Evolutionary conservation across 1,140 invertebrate genomes (phyloP), one percentile per base, ranked within the genome.

Genomic region (Octopus sinensis): DNA sequence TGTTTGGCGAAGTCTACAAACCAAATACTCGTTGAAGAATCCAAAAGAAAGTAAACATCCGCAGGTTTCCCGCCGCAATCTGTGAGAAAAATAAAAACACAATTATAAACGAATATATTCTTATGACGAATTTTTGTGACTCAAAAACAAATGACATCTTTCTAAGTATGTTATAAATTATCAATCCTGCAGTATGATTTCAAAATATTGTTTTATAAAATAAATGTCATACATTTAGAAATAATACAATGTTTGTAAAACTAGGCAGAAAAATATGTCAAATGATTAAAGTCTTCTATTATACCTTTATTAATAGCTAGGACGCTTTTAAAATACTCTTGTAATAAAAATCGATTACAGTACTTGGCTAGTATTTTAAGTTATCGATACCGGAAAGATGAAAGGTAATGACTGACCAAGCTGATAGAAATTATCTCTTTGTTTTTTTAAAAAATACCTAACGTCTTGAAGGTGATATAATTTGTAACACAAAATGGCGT

Each of bases 1-100:
- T 88, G 84, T 77, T 85, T 84, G 62, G 82, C 78, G 81, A 86
- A 89, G 79, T 90, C 88, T 7, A 84, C 80, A 4, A 84, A 75
- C 86, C 87, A 89, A 68, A 90, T 89, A 54, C 87, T 88, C 75
- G 84, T 88, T 4, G 89, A 90, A 4, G 87, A 84, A 81, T 90
- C 89, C 75, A 90, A 78, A 7, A 89, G 83, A 83, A 90, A 89
- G 82, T 86, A 88, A 4, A 90, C 85, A 71, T 90, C 89, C 1
- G 87, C 86, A n/a, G 86, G 84, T 79, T 89, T 89, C 4, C 84
- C 84, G 79, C 83, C 81, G 79, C 89, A 90, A 53, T 84, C 87
- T 89, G 83, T 71, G 81, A 82, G 30, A 79, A 76, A 81, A 43
- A 79, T 7, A 79, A 10, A 53, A 13, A 77, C 23, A 77, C 4